phyloP scores from a whole-genome alignment of 2,888 invertebrate genomes.

The Coelopa pilipes region DNA sequence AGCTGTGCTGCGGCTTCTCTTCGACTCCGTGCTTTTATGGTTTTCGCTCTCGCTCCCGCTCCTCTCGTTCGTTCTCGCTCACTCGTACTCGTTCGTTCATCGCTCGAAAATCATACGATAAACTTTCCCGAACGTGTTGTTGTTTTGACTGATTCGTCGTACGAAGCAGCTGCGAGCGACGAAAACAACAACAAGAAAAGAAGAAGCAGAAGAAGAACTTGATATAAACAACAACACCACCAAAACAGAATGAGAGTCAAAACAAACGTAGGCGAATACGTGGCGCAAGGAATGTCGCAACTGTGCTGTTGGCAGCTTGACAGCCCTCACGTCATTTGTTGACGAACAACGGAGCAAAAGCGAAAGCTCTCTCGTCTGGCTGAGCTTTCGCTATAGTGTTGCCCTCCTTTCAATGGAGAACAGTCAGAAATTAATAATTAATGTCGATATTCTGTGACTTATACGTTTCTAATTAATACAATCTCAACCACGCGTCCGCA shows the following conservation, averaged over 20 bases:
- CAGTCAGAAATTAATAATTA: too few species aligned
- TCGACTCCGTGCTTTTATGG: slow-evolving; percentile 27
- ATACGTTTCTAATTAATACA: too few species aligned
- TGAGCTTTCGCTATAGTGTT: too few species aligned
- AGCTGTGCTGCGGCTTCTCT: slow-evolving; percentile 12
- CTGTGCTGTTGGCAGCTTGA: too few species aligned
- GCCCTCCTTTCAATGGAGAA: too few species aligned
- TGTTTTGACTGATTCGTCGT: neutral
- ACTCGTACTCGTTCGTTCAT: neutral
- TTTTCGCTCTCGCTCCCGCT: neutral
- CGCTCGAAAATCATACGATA: slow-evolving; percentile 27
- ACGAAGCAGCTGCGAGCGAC: too few species aligned
- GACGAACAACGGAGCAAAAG: too few species aligned
- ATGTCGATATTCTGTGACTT: too few species aligned
- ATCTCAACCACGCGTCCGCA: too few species aligned
- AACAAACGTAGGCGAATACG: neutral
- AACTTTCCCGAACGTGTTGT: slow-evolving; percentile 1
- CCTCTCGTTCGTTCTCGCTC: slow-evolving; percentile 5
- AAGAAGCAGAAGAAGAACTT: neutral
- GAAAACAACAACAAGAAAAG: neutral
- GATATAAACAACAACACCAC: neutral
- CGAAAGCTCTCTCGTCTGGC: too few species aligned
- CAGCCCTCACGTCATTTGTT: too few species aligned
- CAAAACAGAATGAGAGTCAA: neutral
- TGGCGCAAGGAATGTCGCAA: too few species aligned